Evolutionary conservation across 2,888 invertebrate species (phyloP).

Genomic region (Halocaridina rubra): DNA sequence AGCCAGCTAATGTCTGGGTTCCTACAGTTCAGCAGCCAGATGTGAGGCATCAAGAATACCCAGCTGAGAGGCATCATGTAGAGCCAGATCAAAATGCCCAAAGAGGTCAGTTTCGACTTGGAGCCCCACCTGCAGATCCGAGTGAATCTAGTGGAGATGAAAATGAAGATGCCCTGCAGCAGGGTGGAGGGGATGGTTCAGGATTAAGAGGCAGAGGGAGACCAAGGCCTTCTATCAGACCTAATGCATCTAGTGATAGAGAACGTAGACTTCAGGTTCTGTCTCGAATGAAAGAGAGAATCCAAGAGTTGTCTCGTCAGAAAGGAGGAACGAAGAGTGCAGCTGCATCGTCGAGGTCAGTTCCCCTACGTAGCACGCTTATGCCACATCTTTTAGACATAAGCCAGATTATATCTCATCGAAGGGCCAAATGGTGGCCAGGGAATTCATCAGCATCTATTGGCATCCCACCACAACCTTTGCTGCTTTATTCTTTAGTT

Average conservation of each 20-base stretch:
- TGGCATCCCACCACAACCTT: constrained; percentile 45
- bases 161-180: constrained; percentile 27
- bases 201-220: constrained; percentile 19
- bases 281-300: constrained; percentile 75
- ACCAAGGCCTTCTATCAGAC: constrained; percentile 67
- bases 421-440: constrained; percentile 37
- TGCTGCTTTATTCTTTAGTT: constrained; percentile 50
- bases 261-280: constrained; percentile 76
- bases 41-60: neutral
- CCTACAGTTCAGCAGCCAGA: constrained; percentile 67
- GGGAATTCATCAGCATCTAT: constrained; percentile 18
- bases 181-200: constrained; percentile 10
- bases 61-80: constrained; percentile 27
- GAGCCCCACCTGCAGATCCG: neutral
- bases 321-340: neutral
- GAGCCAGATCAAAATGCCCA: constrained; percentile 81
- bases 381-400: constrained; percentile 44
- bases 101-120: constrained; percentile 36
- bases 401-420: constrained; percentile 1
- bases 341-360: neutral
- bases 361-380: constrained; percentile 19
- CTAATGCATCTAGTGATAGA: constrained; percentile 70
- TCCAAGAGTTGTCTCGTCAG: constrained; percentile 63
- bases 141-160: constrained; percentile 47
- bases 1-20: constrained; percentile 71